Conservation (phyloP, 1,140 invertebrate genomes). For the Zaprionus lachaisei region DNA sequence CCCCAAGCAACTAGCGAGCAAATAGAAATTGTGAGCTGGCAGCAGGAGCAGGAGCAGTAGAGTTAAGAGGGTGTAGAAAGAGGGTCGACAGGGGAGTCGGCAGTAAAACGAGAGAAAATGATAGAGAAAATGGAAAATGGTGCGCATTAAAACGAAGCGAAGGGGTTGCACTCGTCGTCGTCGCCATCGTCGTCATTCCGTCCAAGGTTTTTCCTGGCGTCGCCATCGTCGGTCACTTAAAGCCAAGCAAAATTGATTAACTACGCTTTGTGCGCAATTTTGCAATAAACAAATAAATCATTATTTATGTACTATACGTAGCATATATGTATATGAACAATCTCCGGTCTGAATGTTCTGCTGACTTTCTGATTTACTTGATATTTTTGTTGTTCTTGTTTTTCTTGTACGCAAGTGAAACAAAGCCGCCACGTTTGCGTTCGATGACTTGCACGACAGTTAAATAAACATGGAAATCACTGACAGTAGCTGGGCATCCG, state of each 20-base stretch:
- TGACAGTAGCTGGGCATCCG: conserved; percentile 7
- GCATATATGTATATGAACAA: conserved; percentile 44
- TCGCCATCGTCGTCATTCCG: not conserved
- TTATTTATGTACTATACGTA: conserved; percentile 57
- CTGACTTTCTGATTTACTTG: conserved; percentile 12
- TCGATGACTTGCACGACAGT: conserved; percentile 74
- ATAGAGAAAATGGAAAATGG: conserved; percentile 43
- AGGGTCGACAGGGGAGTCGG: not conserved
- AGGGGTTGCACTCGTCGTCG: conserved; percentile 5
- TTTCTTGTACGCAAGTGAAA: conserved; percentile 30
- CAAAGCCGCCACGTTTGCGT: conserved; percentile 68
- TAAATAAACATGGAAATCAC: conserved; percentile 71
- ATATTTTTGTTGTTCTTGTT: conserved; percentile 4
- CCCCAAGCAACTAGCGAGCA: conserved; percentile 37
- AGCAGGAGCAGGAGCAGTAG: not conserved
- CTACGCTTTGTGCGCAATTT: conserved; percentile 65
- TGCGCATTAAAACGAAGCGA: conserved; percentile 40
- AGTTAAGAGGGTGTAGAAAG: conserved; percentile 14
- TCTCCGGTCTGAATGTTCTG: conserved; percentile 13
- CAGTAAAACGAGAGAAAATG: conserved; percentile 6
- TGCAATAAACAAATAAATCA: conserved; percentile 81
- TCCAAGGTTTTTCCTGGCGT: conserved; percentile 43
- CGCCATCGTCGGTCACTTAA: conserved; percentile 33
- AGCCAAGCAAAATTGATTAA: conserved; percentile 69
- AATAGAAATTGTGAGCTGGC: conserved; percentile 42